phyloP scores from a whole-genome alignment of 92 coral and sea anemone genomes.

The Porites evermanni region DNA sequence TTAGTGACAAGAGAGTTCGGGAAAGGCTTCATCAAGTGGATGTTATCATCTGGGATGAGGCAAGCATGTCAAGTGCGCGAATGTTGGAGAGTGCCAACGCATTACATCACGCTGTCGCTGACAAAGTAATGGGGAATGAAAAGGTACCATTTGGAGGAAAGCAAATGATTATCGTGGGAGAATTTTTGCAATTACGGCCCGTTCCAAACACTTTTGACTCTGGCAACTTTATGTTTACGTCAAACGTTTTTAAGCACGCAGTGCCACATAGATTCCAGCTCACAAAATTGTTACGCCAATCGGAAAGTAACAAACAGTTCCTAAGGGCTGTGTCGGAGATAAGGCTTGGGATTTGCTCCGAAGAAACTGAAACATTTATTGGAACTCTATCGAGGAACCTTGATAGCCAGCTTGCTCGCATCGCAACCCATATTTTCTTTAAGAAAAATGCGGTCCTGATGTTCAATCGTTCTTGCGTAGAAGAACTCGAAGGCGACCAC shows the following conservation, averaged over 20 bases:
- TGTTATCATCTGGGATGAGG: constrained; percentile 60
- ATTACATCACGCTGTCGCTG: constrained; percentile 9
- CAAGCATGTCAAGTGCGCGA: constrained; percentile 61
- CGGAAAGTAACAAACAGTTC: background rate
- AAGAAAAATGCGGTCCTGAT: constrained; percentile 50
- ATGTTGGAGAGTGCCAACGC: constrained; percentile 28
- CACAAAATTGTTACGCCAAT: constrained; percentile 29
- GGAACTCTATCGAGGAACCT: constrained; percentile 41
- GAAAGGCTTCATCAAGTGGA: background rate
- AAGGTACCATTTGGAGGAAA: constrained; percentile 29
- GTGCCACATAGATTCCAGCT: constrained; percentile 49
- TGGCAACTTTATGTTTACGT: constrained; percentile 25
- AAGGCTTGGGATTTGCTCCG: constrained; percentile 54
- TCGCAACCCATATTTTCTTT: constrained; percentile 57
- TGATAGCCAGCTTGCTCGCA: background rate
- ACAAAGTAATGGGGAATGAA: no score
- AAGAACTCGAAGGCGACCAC: constrained; percentile 42
- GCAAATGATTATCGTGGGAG: constrained; percentile 44
- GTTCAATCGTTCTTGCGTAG: constrained; percentile 41
- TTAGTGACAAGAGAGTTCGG: no score
- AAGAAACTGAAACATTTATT: constrained; percentile 2
- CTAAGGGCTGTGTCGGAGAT: constrained; percentile 33
- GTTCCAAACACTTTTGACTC: constrained; percentile 41
- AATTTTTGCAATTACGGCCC: constrained; percentile 47
- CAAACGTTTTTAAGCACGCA: constrained; percentile 1